Percentiles rank a stretch among this genome's conserved stretches.
Evolutionary conservation across 2,113 vertebrate genomes (phyloP).

Genomic region (Chiloscyllium plagiosum): DNA sequence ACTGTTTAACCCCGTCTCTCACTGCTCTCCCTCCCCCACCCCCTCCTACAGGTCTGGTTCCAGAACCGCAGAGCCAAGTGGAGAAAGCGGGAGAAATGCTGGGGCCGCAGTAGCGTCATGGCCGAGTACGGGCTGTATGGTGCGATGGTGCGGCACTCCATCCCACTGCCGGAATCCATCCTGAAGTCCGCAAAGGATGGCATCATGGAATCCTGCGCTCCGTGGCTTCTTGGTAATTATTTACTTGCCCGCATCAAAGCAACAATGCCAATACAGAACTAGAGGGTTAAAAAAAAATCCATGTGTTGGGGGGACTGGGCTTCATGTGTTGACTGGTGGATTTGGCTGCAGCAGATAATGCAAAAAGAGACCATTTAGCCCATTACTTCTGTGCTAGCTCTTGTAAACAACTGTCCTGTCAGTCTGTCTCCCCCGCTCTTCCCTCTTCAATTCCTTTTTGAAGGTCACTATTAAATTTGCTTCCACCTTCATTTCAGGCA

Average conservation of each 20-base stretch:
- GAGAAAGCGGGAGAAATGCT: constrained; percentile 98
- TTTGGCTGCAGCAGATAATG: background rate
- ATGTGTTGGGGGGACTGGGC: background rate
- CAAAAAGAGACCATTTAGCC: background rate
- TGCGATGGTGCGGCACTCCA: constrained; percentile 97
- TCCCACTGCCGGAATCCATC: constrained; percentile 94
- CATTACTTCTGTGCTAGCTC: background rate
- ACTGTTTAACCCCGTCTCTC: constrained; percentile 40
- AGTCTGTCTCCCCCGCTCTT: background rate
- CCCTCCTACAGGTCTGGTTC: constrained; percentile 82
- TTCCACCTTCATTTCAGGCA: background rate
- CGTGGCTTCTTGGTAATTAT: constrained; percentile 92
- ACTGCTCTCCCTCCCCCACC: no score
- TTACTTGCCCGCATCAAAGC: background rate
- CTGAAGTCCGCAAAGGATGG: constrained; percentile 98
- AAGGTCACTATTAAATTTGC: background rate
- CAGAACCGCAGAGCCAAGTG: constrained; percentile 97
- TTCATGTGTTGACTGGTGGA: background rate
- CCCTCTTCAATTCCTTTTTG: background rate
- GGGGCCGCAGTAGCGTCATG: constrained; percentile 98
- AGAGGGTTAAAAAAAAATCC: background rate
- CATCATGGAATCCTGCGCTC: constrained; percentile 98
- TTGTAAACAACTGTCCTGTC: background rate
- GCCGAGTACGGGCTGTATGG: constrained; percentile 93
- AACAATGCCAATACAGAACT: background rate